These are phyloP conservation scores for Psittacula cyanocephala DNA, from an alignment of 2,113 vertebrate genomes.

Conservation along the genomic window DNA sequence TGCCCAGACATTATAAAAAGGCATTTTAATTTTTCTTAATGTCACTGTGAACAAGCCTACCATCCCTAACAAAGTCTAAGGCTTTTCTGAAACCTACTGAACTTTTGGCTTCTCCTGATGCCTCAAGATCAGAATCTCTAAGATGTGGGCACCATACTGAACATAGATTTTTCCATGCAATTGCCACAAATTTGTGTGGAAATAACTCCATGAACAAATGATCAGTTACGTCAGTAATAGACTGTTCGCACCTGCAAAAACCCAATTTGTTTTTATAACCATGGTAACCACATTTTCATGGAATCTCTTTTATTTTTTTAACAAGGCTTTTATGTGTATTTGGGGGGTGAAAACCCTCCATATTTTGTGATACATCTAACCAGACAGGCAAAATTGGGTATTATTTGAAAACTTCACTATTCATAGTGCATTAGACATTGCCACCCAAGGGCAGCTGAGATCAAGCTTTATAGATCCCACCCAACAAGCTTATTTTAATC, in stretches of 20 bases:
- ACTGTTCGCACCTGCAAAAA: conserved; percentile 40
- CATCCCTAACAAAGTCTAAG: neutral
- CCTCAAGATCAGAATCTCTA: neutral
- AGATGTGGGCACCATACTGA: neutral
- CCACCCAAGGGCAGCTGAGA: neutral
- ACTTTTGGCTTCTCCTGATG: neutral
- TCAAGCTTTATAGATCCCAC: neutral
- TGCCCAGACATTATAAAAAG: neutral
- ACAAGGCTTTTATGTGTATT: neutral
- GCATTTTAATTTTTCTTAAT: neutral
- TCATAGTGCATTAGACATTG: neutral
- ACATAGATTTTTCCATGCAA: neutral
- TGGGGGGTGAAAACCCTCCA: neutral
- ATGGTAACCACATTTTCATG: conserved; percentile 17
- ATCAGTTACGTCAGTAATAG: neutral
- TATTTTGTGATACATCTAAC: neutral
- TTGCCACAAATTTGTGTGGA: conserved; percentile 2
- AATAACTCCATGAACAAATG: conserved; percentile 11
- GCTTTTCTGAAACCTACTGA: neutral
- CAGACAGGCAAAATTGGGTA: neutral
- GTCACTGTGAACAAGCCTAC: neutral
- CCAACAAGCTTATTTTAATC: neutral
- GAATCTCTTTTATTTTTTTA: neutral
- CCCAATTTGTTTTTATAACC: conserved; percentile 36
- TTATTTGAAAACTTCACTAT: neutral